Evolutionary conservation across 2,797 vertebrate genomes (phyloP).

Genomic region (Smutsia gigantea): DNA sequence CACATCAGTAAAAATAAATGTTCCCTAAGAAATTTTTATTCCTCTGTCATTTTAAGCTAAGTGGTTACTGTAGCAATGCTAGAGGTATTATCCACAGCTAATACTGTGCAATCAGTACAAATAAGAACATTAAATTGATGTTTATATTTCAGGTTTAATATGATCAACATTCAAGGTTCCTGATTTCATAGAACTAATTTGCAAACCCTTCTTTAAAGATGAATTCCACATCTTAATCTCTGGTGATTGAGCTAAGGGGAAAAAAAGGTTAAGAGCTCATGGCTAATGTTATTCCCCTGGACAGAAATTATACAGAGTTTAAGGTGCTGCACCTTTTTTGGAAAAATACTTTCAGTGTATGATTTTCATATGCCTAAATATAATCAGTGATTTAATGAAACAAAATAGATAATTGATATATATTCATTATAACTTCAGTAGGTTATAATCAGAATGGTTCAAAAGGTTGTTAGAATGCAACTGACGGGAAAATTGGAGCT

Average conservation of each 20-base stretch:
- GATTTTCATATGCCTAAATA: neutral
- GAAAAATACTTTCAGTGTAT: neutral
- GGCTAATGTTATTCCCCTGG: neutral
- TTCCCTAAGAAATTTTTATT: neutral
- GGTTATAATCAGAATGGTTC: neutral
- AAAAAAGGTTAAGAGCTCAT: neutral
- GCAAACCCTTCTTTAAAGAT: neutral
- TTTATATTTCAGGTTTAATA: neutral
- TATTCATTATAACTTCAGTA: neutral
- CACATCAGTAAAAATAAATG: neutral
- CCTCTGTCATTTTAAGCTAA: neutral
- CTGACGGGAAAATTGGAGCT: neutral
- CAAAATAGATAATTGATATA: neutral
- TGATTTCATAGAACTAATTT: constrained; percentile 4
- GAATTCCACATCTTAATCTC: neutral
- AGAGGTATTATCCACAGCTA: neutral
- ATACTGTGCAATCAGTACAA: neutral
- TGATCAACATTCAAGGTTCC: neutral
- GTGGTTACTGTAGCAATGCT: neutral
- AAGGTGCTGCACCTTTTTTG: neutral
- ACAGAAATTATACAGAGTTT: neutral
- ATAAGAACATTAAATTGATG: neutral
- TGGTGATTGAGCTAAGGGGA: neutral
- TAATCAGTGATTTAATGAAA: neutral
- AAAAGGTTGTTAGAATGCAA: neutral